Base-by-base conservation (phyloP, 2,113 vertebrate species). In the Erpornis zantholeuca region DNA sequence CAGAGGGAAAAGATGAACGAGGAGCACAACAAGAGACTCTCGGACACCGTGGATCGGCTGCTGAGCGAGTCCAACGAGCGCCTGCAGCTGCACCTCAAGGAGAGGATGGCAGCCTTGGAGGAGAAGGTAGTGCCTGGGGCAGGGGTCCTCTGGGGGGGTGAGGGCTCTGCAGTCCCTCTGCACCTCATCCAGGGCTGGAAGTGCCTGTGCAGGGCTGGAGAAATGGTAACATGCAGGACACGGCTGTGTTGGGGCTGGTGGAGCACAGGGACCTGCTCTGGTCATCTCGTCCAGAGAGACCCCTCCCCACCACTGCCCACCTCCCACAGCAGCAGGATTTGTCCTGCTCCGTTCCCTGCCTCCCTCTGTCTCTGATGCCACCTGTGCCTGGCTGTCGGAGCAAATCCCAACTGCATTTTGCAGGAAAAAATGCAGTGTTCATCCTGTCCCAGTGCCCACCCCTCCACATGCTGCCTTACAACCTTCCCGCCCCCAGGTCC, bases 1-100 rank as follows among this genome's bases (percentile, higher is more conserved):
- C 99, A 99, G 97, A 92, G 99, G 83, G 99, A 99, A 97, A 99
- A 99, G 98, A 99, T 99, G 99, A 99, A 99, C 0, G 99, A 99
- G 96, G 99, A 99, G 93, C 99, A 99, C 96, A 99, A 99, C 98
- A 99, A 99, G 96, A 96, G 99, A 44, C 98, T 99, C 87, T 99
- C 99, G 0, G 99, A 99, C 98, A 99, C 99, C 0, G 99, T 99
- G 96, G 99, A 99, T 86, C 98, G 99, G 64, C 97, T 99, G 95
- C 98, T 99, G 56, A 99, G 99, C 4, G 99, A 99, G 97, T 99
- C 98, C 77, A 99, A 99, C 1, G 99, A 99, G 88, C 97, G 99
- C 28, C 98, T 99, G 94, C 99, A 99, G 97, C 99, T 99, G 68
- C 99, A 99, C 96, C 97, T 99, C 90, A 99, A 99, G 95, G 99